phyloP scores from a whole-genome alignment of 2,797 vertebrate genomes.

The Gambelia wislizenii region DNA sequence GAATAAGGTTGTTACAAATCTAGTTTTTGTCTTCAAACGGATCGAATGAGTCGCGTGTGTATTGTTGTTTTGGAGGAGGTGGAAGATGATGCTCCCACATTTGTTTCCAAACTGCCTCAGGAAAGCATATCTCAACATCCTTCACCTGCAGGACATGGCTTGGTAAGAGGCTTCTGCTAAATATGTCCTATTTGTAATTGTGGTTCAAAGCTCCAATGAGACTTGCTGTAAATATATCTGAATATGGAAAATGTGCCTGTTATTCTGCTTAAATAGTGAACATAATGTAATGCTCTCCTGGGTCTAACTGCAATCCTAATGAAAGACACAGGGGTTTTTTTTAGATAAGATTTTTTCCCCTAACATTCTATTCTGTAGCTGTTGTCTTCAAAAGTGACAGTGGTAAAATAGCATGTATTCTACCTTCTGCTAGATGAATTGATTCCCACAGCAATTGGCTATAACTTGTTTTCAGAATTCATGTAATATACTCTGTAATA shows the following conservation, averaged over 20 bases:
- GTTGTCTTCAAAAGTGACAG: neutral
- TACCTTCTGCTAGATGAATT: neutral
- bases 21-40: slow-evolving; percentile 76
- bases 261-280: neutral
- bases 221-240: neutral
- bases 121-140: slow-evolving; percentile 78
- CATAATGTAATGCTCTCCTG: neutral
- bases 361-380: neutral
- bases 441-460: slow-evolving; percentile 49
- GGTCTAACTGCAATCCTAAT: neutral
- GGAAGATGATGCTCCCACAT: slow-evolving; percentile 92
- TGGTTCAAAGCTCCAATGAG: neutral
- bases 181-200: slow-evolving; percentile 56
- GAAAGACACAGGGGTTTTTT: neutral
- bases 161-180: slow-evolving; percentile 83
- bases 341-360: neutral
- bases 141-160: slow-evolving; percentile 75
- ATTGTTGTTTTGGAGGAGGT: slow-evolving; percentile 99
- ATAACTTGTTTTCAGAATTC: slow-evolving; percentile 55
- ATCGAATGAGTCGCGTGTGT: slow-evolving; percentile 97
- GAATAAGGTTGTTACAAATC: slow-evolving; percentile 64
- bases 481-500: neutral
- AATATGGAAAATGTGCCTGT: neutral
- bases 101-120: slow-evolving; percentile 84
- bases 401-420: neutral